Base-by-base conservation (phyloP, 2,888 invertebrate genomes). In the Pseudococcus longispinus region DNA sequence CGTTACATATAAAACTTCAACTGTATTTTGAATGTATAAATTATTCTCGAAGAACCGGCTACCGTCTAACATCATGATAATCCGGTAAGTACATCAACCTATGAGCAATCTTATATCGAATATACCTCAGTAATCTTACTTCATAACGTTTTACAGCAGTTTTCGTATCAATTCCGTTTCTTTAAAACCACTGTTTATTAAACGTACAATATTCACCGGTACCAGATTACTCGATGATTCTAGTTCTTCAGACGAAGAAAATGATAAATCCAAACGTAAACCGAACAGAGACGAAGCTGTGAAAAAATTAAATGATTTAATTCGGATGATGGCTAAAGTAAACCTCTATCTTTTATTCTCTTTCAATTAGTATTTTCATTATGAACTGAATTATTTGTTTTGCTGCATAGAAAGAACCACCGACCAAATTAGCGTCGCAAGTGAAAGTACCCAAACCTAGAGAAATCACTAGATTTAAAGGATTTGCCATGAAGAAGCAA, bases 221-320 rank as follows among this genome's bases (percentile, higher is more conserved):
- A 85, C 37, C 46, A 8, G 29, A 18, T 85, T 23, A 74, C 70
- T 74, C 51, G 20, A 11, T 26, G 87, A 55, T 74, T 86, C 20
- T 82, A 87, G 44, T 74, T 85, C 77, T 74, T 85, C 77, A 2
- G 42, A 80, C 11, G 77, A 80, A 0, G 37, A 85, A 1, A 74
- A 83, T 51, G 29, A 8, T 15, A 23, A 74, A 32, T 18, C 83
- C 0, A 85, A 86, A 13, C n/a, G 51, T 42, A 29, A 77, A 15
- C 11, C 60, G 0, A 13, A 29, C 23, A 87, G 83, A 26, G 87
- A 85, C 20, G 32, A 44, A 60, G 77, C 87, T 13, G 23, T 85
- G 11, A 84, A 88, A 8, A 88, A 88, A 80, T 32, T 88, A 26
- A 85, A 88, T 15, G 80, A 88, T 6, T 42, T 88, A 20, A 11